phyloP scores from a whole-genome alignment of 1,140 invertebrate species.

The Saxidomus purpurata region DNA sequence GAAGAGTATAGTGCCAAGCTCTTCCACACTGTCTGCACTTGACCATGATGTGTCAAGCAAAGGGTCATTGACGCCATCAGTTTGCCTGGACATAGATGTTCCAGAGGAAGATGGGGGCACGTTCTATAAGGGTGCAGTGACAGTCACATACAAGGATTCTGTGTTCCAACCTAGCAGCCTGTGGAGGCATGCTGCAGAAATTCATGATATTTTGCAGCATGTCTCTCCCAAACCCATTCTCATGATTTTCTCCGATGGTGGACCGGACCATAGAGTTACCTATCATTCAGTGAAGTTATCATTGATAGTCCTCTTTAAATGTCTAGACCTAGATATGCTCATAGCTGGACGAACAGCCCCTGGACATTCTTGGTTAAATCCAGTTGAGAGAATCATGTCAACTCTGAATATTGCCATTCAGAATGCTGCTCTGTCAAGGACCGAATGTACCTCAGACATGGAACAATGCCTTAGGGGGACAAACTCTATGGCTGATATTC shows the following conservation, averaged over 20 bases:
- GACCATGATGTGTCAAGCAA: slow-evolving; percentile 67
- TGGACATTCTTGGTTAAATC: slow-evolving; percentile 61
- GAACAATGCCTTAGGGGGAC: not conserved
- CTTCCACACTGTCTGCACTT: slow-evolving; percentile 19
- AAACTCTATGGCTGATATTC: slow-evolving; percentile 59
- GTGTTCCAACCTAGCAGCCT: slow-evolving; percentile 60
- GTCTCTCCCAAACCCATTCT: slow-evolving; percentile 35
- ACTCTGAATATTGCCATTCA: slow-evolving; percentile 62
- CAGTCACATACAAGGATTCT: slow-evolving; percentile 65
- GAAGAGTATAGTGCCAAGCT: slow-evolving; percentile 59
- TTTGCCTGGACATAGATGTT: slow-evolving; percentile 6
- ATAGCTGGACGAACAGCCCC: slow-evolving; percentile 64
- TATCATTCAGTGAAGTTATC: slow-evolving; percentile 56
- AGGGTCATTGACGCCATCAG: slow-evolving; percentile 61
- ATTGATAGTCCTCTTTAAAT: slow-evolving; percentile 52
- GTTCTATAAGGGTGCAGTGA: slow-evolving; percentile 67
- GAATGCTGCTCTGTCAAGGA: slow-evolving; percentile 28
- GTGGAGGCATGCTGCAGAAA: slow-evolving; percentile 59
- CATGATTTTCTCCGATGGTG: not conserved
- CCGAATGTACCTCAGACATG: not conserved
- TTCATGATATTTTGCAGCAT: slow-evolving; percentile 2
- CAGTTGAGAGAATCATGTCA: slow-evolving; percentile 65
- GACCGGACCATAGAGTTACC: not conserved
- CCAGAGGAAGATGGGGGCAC: slow-evolving; percentile 38
- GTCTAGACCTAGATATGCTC: slow-evolving; percentile 57